These are phyloP conservation scores for Diachasmimorpha longicaudata DNA, from an alignment of 1,140 invertebrate species.

Conservation along the genomic window DNA sequence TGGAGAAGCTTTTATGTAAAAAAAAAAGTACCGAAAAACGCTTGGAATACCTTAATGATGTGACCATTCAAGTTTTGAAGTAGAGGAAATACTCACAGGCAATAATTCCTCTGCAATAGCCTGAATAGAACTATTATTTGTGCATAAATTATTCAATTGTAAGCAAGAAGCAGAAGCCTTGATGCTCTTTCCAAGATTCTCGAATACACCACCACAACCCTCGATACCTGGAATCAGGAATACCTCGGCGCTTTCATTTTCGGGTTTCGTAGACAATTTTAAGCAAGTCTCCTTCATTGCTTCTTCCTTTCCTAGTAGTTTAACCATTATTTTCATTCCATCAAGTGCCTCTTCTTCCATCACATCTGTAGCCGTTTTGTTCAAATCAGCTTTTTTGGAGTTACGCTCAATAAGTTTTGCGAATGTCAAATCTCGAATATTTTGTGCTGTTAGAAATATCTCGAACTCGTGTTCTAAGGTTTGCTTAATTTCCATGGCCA, in stretches of 20 bases:
- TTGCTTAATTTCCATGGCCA: slow-evolving; percentile 83
- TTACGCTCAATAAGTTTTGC: slow-evolving; percentile 64
- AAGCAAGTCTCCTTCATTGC: slow-evolving; percentile 24
- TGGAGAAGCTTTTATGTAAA: no score
- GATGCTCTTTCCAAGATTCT: slow-evolving; percentile 57
- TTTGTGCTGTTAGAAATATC: slow-evolving; percentile 72
- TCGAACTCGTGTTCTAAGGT: slow-evolving; percentile 77
- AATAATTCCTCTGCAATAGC: slow-evolving; percentile 34
- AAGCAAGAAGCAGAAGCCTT: slow-evolving; percentile 66
- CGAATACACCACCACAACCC: slow-evolving; percentile 58
- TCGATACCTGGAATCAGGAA: slow-evolving; percentile 73
- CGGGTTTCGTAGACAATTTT: slow-evolving; percentile 33
- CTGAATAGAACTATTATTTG: neutral
- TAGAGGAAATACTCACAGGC: slow-evolving; percentile 25
- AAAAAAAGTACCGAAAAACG: no score
- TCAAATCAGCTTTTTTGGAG: slow-evolving; percentile 33
- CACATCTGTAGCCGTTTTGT: slow-evolving; percentile 25
- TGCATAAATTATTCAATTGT: slow-evolving; percentile 53
- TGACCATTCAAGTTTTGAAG: no score
- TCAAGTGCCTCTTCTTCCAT: neutral
- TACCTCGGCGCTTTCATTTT: slow-evolving; percentile 39
- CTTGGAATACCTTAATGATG: no score
- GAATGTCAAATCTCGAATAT: slow-evolving; percentile 70
- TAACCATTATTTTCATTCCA: neutral
- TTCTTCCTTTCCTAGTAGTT: neutral